Evolutionary conservation across 2,113 vertebrate genomes (phyloP), one percentile per base, ranked within the genome.

Genomic region (Varanus salvator): DNA sequence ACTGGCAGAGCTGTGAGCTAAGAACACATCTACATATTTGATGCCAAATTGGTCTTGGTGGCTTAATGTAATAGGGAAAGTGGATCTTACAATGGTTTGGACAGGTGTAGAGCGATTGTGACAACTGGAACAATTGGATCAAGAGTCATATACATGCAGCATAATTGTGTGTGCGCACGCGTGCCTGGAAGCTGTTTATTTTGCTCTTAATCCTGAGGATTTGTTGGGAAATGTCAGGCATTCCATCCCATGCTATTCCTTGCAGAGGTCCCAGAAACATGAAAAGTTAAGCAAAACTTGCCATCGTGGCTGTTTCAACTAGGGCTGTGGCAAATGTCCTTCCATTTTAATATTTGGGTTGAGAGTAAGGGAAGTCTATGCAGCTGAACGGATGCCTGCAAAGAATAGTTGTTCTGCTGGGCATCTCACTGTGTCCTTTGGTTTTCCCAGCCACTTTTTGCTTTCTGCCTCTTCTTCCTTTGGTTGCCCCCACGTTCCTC

Each of bases 161-260:
- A 85, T 87, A 44, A 84, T 87, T 94, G 89, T 89, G 85, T 38
- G 80, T 8, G 4, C 23, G n/a, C 27, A 34, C 34, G n/a, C 78
- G 1, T 92, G 81, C 78, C 88, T 52, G 80, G 50, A 87, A 93
- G 76, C 83, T 93, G 80, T 90, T 93, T 71, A 69, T 85, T 71
- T 91, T 94, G 4, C 86, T 92, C 27, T 90, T 93, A 92, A 93
- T 93, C 90, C 87, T 44, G 52, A 92, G 91, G 64, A 89, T 95
- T 94, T 95, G 57, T 77, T 92, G 80, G 75, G 84, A 93, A 94
- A 80, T 92, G 69, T 12, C 60, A 75, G 54, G 89, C 71, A 80
- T 92, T 94, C 93, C 76, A n/a, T 90, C 72, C 74, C 29, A 1
- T 71, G 85, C 76, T 87, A 94, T 94, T 90, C 92, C 48, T 74